A percentile compares a stretch with the other conserved stretches of the same genome.
Evolutionary conservation across 2,888 invertebrate species (phyloP).

Genomic region (Pyrrhosoma nymphula): DNA sequence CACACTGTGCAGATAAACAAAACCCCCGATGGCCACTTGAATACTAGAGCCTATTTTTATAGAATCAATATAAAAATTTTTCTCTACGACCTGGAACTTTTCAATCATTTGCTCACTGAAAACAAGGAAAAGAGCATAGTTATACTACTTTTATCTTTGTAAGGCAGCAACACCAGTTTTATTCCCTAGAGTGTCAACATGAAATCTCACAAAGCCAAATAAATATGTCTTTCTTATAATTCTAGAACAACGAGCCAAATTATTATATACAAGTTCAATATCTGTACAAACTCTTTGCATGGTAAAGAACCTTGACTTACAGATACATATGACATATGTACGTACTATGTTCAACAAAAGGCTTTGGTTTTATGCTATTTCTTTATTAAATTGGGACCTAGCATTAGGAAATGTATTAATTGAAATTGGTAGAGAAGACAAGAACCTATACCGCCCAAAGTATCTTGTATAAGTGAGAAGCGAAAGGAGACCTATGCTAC

Average conservation of each 20-base stretch:
- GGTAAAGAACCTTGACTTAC: slow-evolving; percentile 48
- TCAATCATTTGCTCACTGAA: not conserved
- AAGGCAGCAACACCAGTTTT: slow-evolving; percentile 35
- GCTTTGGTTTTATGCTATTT: not conserved
- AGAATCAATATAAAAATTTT: not conserved
- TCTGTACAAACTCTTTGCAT: slow-evolving; percentile 60
- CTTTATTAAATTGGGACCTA: not conserved
- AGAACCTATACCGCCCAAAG: not conserved
- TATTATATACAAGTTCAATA: slow-evolving; percentile 6
- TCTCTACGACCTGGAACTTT: not conserved
- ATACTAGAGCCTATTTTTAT: not conserved
- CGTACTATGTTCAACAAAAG: not conserved
- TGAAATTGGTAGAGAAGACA: slow-evolving; percentile 20
- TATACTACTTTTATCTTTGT: not conserved
- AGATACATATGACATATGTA: slow-evolving; percentile 25
- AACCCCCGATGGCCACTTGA: not conserved
- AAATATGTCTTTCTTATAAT: slow-evolving; percentile 48
- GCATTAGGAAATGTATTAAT: not conserved
- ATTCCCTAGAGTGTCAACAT: slow-evolving; percentile 37
- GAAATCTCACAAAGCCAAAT: slow-evolving; percentile 41
- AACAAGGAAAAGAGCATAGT: not conserved
- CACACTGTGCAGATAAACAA: not conserved
- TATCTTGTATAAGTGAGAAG: not conserved
- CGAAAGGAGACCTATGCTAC: not conserved
- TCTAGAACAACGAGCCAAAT: slow-evolving; percentile 59